Evolutionary conservation across 1,140 invertebrate species (phyloP).

Genomic region (Rhynchophorus ferrugineus): DNA sequence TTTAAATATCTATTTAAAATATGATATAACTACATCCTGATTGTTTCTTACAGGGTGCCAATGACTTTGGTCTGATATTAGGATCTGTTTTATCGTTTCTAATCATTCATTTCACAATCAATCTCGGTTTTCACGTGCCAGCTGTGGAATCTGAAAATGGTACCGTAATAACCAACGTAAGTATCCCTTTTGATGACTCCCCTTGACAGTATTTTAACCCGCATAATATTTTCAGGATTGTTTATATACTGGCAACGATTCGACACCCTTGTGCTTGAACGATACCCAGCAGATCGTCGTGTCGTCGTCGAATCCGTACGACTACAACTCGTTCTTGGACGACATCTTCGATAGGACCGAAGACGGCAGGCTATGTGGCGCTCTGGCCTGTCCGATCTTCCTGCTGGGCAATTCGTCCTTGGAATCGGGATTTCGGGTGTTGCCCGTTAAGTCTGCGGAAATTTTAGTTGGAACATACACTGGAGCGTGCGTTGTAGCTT

Average conservation of each 20-base stretch:
- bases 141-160: slow-evolving; percentile 9
- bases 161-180: slow-evolving; percentile 15
- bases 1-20: no score
- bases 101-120: slow-evolving; percentile 42
- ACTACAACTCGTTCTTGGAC: slow-evolving; percentile 33
- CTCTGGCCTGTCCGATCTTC: slow-evolving; percentile 41
- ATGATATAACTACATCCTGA: no score
- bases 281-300: slow-evolving; percentile 7
- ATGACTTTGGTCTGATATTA: slow-evolving; percentile 50
- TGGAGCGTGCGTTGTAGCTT: slow-evolving; percentile 45
- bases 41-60: slow-evolving; percentile 44
- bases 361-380: slow-evolving; percentile 47
- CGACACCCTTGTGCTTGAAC: slow-evolving; percentile 13
- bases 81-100: slow-evolving; percentile 46
- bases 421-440: slow-evolving; percentile 24
- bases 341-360: slow-evolving; percentile 44
- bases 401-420: slow-evolving; percentile 2
- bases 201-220: not conserved
- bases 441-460: slow-evolving; percentile 42
- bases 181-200: slow-evolving; percentile 1
- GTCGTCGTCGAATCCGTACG: slow-evolving; percentile 16
- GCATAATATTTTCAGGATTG: slow-evolving; percentile 15
- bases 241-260: slow-evolving; percentile 6
- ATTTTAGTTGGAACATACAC: slow-evolving; percentile 49
- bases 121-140: slow-evolving; percentile 1